These are phyloP conservation scores for Onchidella celtica DNA, from an alignment of 2,888 invertebrate genomes.

Conservation along the genomic window DNA sequence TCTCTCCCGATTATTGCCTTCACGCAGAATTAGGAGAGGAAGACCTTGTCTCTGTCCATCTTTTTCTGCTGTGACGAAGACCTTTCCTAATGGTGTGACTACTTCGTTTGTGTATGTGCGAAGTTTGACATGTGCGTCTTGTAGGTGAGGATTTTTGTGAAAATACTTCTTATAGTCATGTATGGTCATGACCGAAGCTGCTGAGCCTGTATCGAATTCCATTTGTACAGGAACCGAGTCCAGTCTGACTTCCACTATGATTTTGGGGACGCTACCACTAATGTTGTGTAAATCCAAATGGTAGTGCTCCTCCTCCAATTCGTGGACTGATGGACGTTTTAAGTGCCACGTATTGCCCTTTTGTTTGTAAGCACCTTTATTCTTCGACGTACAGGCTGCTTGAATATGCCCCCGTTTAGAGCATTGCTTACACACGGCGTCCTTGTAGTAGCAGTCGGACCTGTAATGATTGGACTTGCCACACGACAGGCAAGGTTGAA, in stretches of 20 bases:
- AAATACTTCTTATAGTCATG: neutral
- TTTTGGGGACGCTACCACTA: neutral
- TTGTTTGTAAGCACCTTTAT: neutral
- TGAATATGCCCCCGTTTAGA: neutral
- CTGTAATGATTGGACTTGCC: neutral
- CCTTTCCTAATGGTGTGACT: neutral
- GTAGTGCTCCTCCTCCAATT: neutral
- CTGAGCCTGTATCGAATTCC: slow-evolving; percentile 7
- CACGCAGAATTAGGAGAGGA: neutral
- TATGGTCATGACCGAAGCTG: neutral
- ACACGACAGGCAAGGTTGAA: neutral
- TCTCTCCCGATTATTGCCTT: neutral
- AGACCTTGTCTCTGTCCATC: neutral
- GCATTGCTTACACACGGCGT: slow-evolving; percentile 4
- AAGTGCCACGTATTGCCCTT: neutral
- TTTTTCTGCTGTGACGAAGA: neutral
- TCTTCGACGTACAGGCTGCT: neutral
- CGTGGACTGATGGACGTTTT: neutral
- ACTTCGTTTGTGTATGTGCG: neutral
- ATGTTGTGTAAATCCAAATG: neutral
- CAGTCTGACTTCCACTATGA: neutral
- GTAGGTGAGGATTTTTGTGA: neutral
- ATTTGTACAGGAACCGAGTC: neutral
- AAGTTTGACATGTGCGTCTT: neutral
- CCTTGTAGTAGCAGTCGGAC: neutral